These are phyloP conservation scores for Haliaeetus leucogaster DNA, from an alignment of 2,113 vertebrate species.

Conservation along the genomic window DNA sequence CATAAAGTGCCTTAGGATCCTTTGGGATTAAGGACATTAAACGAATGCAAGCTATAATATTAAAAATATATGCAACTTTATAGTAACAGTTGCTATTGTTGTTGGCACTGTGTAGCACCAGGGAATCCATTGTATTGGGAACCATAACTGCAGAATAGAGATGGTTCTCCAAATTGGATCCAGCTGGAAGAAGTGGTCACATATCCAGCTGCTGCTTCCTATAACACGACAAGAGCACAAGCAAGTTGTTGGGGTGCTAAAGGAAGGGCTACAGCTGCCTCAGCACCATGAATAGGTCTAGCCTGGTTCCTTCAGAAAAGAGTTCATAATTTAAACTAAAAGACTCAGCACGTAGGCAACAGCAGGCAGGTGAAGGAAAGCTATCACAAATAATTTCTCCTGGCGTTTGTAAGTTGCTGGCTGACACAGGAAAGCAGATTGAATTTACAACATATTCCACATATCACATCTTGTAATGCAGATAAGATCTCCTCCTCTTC, in stretches of 20 bases:
- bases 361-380: neutral
- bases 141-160: neutral
- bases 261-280: neutral
- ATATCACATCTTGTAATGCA: neutral
- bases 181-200: neutral
- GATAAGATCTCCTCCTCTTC: neutral
- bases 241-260: neutral
- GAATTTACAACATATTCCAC: neutral
- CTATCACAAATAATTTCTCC: neutral
- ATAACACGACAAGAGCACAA: neutral
- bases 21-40: neutral
- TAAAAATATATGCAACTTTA: conserved; percentile 21
- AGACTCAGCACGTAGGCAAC: neutral
- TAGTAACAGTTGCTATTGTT: neutral
- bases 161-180: neutral
- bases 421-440: neutral
- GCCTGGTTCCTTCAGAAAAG: neutral
- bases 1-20: neutral
- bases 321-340: neutral
- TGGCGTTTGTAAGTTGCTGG: neutral
- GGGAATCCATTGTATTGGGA: neutral
- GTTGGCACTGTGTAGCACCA: neutral
- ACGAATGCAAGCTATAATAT: neutral
- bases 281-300: neutral
- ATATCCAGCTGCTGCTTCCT: neutral